Base-by-base conservation (phyloP, 2,113 vertebrate species). In the Nesogale talazaci region DNA sequence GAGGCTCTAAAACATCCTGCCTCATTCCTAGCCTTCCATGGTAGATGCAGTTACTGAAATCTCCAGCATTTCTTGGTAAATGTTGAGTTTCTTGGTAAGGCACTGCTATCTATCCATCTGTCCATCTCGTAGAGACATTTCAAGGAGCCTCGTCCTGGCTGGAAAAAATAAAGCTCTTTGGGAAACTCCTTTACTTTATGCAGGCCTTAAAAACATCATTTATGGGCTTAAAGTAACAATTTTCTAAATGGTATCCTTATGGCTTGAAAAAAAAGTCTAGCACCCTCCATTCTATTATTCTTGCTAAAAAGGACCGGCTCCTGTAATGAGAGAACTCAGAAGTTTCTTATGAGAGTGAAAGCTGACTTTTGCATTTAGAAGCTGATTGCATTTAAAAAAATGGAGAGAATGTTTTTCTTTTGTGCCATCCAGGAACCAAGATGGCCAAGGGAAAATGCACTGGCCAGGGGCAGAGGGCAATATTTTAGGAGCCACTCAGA, bases 231-330 rank as follows among this genome's bases (percentile, higher is more conserved):
- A 87, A 87, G 31, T 79, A 93, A 12, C 31, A 65, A 57, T 92
- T 94, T 96, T 79, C 17, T 93, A 94, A 93, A 90, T 42, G 11
- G 52, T 31, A 69, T 46, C 22, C 17, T 80, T 61, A n/a, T 82
- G 52, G 34, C 29, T n/a, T 89, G 38, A 90, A 88, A 88, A 76
- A 70, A 61, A 67, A 19, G 69, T 17, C n/a, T 36, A 23, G 70
- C 34, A 19, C 34, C 19, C 69, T 11, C 46, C 46, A 2, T 63
- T 82, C 65, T 20, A 4, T 80, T 20, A 4, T 80, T 20, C n/a
- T 40, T 22, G 42, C n/a, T 38, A 87, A n/a, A n/a, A n/a, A 46
- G 1, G 42, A 80, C 29, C 79, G 31, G 57, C 56, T 91, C 36
- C 36, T 65, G 1, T 80, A 20, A 83, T 34, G 34, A 90, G 42